Percentiles rank a stretch among this genome's conserved stretches.
These are phyloP conservation scores for Protosalanx chinensis DNA, from an alignment of 2,797 vertebrate genomes.

Conservation along the genomic window DNA sequence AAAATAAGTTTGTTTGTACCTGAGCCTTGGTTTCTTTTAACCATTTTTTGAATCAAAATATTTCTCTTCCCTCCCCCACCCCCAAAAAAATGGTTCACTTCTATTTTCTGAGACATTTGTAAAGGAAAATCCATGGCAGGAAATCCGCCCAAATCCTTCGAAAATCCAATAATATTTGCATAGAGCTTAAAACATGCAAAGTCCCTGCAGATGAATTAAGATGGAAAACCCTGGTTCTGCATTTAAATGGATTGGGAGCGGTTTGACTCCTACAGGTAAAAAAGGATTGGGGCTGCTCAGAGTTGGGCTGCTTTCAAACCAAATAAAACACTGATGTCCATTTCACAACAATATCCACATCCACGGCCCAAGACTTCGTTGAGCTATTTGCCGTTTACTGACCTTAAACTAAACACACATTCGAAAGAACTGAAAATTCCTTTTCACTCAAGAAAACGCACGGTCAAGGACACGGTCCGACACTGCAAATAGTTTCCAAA, in stretches of 20 bases:
- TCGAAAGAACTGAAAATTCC: neutral
- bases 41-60: slow-evolving; percentile 77
- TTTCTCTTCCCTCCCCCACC: slow-evolving; percentile 72
- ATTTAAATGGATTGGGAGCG: slow-evolving; percentile 78
- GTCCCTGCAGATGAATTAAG: slow-evolving; percentile 79
- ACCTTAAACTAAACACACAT: neutral
- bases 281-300: slow-evolving; percentile 53
- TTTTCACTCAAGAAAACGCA: neutral
- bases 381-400: neutral
- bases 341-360: too few species aligned
- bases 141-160: slow-evolving; percentile 81
- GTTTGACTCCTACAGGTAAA: slow-evolving; percentile 78
- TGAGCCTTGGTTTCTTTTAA: slow-evolving; percentile 66
- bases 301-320: neutral
- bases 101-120: slow-evolving; percentile 82
- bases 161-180: slow-evolving; percentile 85
- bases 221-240: slow-evolving; percentile 78
- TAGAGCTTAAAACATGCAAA: slow-evolving; percentile 84
- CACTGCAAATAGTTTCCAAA: neutral
- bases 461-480: neutral
- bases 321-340: neutral
- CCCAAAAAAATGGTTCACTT: slow-evolving; percentile 78
- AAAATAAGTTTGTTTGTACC: slow-evolving; percentile 61
- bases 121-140: slow-evolving; percentile 75
- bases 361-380: neutral